Conservation (phyloP, 2,797 vertebrate genomes). For the Hypotaenidia philippensis region DNA sequence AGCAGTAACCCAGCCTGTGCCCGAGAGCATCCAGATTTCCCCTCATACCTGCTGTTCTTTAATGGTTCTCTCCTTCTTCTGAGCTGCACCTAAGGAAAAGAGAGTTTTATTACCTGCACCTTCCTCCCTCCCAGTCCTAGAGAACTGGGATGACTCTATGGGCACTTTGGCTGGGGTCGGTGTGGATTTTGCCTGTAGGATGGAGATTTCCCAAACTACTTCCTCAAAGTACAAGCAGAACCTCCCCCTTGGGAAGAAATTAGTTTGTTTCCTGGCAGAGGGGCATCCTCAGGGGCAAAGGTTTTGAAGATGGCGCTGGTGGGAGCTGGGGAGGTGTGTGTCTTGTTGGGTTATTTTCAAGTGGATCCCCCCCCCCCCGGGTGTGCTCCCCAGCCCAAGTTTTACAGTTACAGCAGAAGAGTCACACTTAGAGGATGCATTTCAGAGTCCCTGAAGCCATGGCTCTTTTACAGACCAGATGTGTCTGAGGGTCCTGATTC, state of each 20-base stretch:
- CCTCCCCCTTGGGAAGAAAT: neutral
- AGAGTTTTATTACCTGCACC: neutral
- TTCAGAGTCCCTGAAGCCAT: neutral
- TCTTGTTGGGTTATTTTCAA: neutral
- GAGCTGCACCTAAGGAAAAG: neutral
- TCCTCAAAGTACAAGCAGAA: rapidly evolving
- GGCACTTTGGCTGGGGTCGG: neutral
- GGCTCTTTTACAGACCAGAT: neutral
- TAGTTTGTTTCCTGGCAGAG: neutral
- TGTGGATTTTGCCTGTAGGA: neutral
- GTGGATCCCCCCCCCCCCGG: neutral
- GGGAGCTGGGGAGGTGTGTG: neutral
- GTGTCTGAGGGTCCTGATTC: neutral
- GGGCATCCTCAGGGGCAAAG: neutral
- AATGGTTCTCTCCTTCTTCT: neutral
- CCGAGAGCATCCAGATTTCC: neutral
- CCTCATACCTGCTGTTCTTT: neutral
- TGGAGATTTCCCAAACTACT: neutral
- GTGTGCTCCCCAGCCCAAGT: neutral
- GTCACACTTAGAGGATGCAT: neutral
- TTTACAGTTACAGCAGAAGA: neutral
- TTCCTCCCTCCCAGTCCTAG: neutral
- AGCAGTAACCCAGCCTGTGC: neutral
- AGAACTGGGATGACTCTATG: rapidly evolving
- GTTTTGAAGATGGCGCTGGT: neutral